Base-by-base conservation (phyloP, 2,797 vertebrate species). In the Brachyrhaphis roseni region DNA sequence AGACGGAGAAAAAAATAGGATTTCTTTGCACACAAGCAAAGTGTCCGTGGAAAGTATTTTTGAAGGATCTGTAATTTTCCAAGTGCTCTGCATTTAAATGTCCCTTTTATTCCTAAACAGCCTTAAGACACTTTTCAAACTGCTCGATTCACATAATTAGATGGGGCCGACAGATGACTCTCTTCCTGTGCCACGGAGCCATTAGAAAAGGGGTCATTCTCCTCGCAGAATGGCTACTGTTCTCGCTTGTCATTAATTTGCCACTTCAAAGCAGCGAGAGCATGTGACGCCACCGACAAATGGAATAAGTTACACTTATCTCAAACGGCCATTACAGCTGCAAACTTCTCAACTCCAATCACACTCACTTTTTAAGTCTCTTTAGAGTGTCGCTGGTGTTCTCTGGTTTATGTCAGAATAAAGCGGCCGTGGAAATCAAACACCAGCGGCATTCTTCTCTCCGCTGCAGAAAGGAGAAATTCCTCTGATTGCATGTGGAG, bases 81-180 rank as follows among this genome's bases (percentile, higher is more conserved):
- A 97, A 98, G 97, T 96, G 95, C 95, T 97, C 95, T 94, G 96
- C 96, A 97, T 97, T 97, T 97, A 97, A 97, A 98, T 96, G 97
- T 97, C 95, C 93, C 97, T 98, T 98, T 98, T 97, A 97, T 98
- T 98, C 97, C 97, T 97, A 97, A 97, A 97, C 96, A 97, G 98
- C 97, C 98, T 97, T 97, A 96, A 98, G 97, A 98, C 97, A 97
- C 92, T 97, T 97, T 94, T 89, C 94, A 96, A 96, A 96, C 96
- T 96, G 95, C 97, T 96, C 96, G 96, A 97, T 98, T 97, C 96
- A 93, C 96, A 96, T 98, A 99, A 98, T 98, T 97, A 98, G 97
- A 98, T 97, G 96, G 95, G 97, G 96, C 96, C 97, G 97, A 97
- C 96, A 97, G 97, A 98, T 91, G 91, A 92, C 89, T 93, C 89